phyloP scores from a whole-genome alignment of 2,888 invertebrate species.

The Drosophila kuntzei region DNA sequence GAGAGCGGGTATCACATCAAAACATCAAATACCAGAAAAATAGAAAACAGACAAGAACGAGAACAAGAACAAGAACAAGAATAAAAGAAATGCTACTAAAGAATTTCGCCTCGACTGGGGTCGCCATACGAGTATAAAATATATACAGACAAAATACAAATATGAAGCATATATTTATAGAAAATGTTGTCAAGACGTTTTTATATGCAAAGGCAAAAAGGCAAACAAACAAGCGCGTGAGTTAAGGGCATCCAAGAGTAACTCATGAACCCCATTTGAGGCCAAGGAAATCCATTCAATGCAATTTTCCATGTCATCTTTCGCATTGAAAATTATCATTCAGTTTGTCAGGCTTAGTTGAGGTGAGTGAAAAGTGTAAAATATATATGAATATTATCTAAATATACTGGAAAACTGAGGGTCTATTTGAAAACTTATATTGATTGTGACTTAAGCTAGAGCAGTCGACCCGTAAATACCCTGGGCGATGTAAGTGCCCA shows the following conservation, averaged over 20 bases:
- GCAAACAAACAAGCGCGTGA: conserved; percentile 54
- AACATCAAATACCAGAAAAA: conserved; percentile 57
- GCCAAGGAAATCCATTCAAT: conserved; percentile 47
- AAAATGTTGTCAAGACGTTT: conserved; percentile 68
- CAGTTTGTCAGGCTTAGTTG: neutral
- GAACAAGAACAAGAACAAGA: conserved; percentile 13
- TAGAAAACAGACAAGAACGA: conserved; percentile 25
- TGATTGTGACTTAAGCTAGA: neutral
- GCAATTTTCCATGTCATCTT: conserved; percentile 21
- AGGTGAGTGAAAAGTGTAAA: conserved; percentile 16
- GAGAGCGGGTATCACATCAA: conserved; percentile 50
- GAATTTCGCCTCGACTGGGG: conserved; percentile 79
- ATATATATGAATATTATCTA: neutral
- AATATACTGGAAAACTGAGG: neutral
- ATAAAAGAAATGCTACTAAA: conserved; percentile 64
- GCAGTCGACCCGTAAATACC: neutral
- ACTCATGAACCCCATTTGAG: conserved; percentile 42
- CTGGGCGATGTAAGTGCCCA: neutral
- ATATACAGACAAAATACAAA: conserved; percentile 33
- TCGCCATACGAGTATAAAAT: conserved; percentile 54
- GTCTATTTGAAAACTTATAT: neutral
- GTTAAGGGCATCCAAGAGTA: conserved; percentile 52
- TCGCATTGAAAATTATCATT: conserved; percentile 21
- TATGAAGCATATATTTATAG: conserved; percentile 69
- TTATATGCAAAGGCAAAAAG: conserved; percentile 31